A percentile compares a stretch with the other conserved stretches of the same genome.
Evolutionary conservation across 1,140 invertebrate species (phyloP).

Genomic region (Drosophila nasuta): DNA sequence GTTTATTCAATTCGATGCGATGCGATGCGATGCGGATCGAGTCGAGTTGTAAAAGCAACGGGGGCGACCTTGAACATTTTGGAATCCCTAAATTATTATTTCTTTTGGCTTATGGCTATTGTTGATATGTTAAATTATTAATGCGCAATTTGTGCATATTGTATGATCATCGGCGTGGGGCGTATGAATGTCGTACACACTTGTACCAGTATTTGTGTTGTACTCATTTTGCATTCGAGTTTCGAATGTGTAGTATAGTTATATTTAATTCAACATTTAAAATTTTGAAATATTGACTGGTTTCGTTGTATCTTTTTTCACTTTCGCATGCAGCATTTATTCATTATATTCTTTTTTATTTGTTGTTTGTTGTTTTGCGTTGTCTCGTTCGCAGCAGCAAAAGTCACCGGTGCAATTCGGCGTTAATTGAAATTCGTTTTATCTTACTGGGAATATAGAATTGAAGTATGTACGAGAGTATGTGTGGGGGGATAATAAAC

Average conservation of each 20-base stretch:
- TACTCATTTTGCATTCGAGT: conserved; percentile 3
- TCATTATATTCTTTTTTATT: conserved; percentile 18
- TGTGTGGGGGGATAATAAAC: conserved; percentile 16
- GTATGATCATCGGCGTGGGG: not conserved
- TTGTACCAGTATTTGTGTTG: not conserved
- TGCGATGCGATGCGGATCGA: not conserved
- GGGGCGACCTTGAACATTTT: conserved; percentile 48
- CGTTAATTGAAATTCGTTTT: conserved; percentile 44
- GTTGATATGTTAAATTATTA: conserved; percentile 38
- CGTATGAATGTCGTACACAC: not conserved
- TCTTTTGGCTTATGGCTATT: conserved; percentile 8
- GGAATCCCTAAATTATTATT: conserved; percentile 55
- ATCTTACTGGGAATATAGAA: conserved; percentile 24
- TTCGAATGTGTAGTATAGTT: conserved; percentile 11
- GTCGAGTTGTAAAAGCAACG: conserved; percentile 19
- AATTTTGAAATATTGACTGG: conserved; percentile 43
- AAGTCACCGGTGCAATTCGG: conserved; percentile 46
- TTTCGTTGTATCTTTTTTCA: conserved; percentile 8
- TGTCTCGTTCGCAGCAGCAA: conserved; percentile 14
- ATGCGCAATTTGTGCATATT: conserved; percentile 48
- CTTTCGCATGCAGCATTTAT: conserved; percentile 7
- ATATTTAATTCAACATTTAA: conserved; percentile 20
- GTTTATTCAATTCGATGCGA: conserved; percentile 42
- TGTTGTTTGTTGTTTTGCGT: not conserved
- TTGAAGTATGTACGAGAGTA: not conserved